phyloP scores from a whole-genome alignment of 1,140 invertebrate species.

The Lucilia sericata region DNA sequence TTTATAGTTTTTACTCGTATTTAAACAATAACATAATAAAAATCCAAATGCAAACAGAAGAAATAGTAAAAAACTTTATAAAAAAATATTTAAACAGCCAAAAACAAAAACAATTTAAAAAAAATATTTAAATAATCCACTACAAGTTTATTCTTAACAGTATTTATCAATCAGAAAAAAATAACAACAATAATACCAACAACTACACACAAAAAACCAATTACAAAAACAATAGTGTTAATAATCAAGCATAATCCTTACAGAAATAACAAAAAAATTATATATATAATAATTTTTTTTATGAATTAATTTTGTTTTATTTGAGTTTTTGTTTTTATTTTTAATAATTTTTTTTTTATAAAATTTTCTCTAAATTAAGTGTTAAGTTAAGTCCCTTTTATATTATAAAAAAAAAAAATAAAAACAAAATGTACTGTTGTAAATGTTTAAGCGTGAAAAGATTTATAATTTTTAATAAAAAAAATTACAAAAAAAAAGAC shows the following conservation, averaged over 20 bases:
- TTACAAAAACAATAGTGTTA: slow-evolving; percentile 9
- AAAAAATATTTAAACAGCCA: slow-evolving; percentile 12
- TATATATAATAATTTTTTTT: background rate
- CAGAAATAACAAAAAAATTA: background rate
- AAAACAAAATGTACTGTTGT: slow-evolving; percentile 46
- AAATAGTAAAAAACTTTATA: background rate
- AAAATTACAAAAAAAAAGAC: slow-evolving; percentile 45
- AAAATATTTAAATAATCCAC: slow-evolving; percentile 25
- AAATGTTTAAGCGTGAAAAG: slow-evolving; percentile 49
- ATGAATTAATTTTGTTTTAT: background rate
- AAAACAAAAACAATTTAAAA: background rate
- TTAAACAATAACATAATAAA: background rate
- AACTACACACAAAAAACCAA: background rate
- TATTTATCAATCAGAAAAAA: slow-evolving; percentile 25
- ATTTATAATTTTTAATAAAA: slow-evolving; percentile 52
- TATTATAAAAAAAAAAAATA: slow-evolving; percentile 20
- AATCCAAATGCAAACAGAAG: background rate
- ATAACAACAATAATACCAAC: background rate
- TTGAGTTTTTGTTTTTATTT: slow-evolving; percentile 28
- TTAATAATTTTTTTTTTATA: slow-evolving; percentile 1
- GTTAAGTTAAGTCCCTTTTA: slow-evolving; percentile 4
- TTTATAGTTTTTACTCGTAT: no score
- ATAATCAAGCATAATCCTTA: background rate
- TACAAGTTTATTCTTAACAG: slow-evolving; percentile 8
- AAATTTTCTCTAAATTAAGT: background rate